Percentiles rank a stretch among this genome's conserved stretches.
These are phyloP conservation scores for Pristionchus maxplancki DNA, from an alignment of 2,888 invertebrate species.

Conservation along the genomic window DNA sequence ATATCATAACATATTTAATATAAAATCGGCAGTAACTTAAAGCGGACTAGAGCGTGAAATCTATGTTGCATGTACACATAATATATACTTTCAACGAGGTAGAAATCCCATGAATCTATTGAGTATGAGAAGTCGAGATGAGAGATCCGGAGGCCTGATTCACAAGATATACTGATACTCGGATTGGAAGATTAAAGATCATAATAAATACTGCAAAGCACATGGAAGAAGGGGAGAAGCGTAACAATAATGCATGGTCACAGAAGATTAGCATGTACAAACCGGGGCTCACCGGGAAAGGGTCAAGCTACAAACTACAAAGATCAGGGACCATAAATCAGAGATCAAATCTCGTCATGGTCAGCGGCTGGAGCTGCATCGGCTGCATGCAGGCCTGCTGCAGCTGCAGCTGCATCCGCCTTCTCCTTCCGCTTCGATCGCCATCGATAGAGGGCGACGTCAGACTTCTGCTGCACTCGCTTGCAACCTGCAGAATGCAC, in stretches of 20 bases:
- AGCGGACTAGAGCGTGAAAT: background rate
- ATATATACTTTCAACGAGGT: background rate
- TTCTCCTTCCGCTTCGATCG: constrained; percentile 23
- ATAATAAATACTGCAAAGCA: constrained; percentile 40
- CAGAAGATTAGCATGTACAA: constrained; percentile 16
- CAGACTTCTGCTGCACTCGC: constrained; percentile 86
- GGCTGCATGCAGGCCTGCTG: background rate
- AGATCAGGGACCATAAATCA: background rate
- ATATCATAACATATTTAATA: constrained; percentile 2
- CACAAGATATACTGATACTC: constrained; percentile 14
- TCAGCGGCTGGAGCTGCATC: background rate
- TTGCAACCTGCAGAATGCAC: constrained; percentile 86
- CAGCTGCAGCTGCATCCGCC: background rate
- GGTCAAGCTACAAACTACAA: constrained; percentile 40
- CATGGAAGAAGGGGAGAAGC: background rate
- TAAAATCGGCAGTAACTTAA: background rate
- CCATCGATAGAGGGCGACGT: constrained; percentile 62
- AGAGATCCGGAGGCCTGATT: constrained; percentile 15
- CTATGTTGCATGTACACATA: background rate
- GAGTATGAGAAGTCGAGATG: constrained; percentile 11
- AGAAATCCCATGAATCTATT: background rate
- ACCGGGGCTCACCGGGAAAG: background rate
- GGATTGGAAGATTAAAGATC: constrained; percentile 11
- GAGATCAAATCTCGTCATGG: constrained; percentile 45
- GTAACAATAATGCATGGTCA: constrained; percentile 2